Base-by-base conservation (phyloP, 2,113 vertebrate species). In the Sinocyclocheilus grahami region DNA sequence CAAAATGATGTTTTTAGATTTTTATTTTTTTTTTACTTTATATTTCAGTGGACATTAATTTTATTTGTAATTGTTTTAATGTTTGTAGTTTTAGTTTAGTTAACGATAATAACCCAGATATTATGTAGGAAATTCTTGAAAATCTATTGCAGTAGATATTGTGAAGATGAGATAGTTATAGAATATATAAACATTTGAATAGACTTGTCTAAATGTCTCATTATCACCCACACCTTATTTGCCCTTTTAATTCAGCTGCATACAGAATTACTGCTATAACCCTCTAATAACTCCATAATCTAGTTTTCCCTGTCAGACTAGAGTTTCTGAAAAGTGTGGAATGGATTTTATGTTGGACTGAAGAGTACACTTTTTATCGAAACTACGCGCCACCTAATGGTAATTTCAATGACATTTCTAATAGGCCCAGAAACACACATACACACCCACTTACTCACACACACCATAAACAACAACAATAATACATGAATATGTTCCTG, bases 401-500 rank as follows among this genome's bases (percentile, higher is more conserved):
- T 53, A 27, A 22, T 22, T 60, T n/a, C 0, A 60, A 60, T 60
- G 4, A 60, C 20, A 0, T 80, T 9, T 37, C 24, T 60, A 27
- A 63, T 48, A 63, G 33, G 3, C 3, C 11, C 58, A 2, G 33
- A n/a, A 79, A 85, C 5, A n/a, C 22, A 24, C 8, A 81, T 22
- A 83, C 77, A 88, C 63, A 89, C 53, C 11, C 46, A 48, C 46
- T 48, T 48, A 48, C 2, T 90, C 10, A 75, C 81, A 87, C 58
- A 75, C 81, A 87, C 58, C 20, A 27, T 51, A 76, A 46, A n/a
- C 39, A 27, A 33, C 18, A 24, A 75, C 10, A 60, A 11, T 0
- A 48, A 60, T 22, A 22, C n/a, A n/a, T 55, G 0, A 55, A 78
- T 55, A 33, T 33, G 8, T 2, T 55, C 75, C 0, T 78, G 13